Base-by-base conservation (phyloP, 1,140 invertebrate genomes). In the Sarcophaga peregrina region DNA sequence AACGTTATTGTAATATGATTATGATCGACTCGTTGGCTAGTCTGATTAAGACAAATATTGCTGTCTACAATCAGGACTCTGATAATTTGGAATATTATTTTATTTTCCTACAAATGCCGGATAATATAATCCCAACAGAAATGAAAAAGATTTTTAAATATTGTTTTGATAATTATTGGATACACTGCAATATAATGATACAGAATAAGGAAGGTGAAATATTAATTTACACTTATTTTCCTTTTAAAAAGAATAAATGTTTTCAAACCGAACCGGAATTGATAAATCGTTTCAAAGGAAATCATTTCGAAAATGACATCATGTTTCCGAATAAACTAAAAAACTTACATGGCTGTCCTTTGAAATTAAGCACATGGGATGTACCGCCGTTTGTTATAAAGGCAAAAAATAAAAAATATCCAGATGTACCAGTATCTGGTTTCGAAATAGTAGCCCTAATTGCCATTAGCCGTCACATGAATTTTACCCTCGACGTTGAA, bases 121-220 rank as follows among this genome's bases (percentile, higher is more conserved):
- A 87, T 25, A 73, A 83, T 3, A 58, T 75, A 4, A 84, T 87
- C 20, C 68, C 81, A 50, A n/a, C 74, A 9, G 86, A 87, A 54
- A 86, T 87, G 86, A 83, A 81, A 78, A 85, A 82, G 8, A 85
- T 87, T 13, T 86, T 87, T n/a, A 85, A 85, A 10, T 87, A 87
- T 50, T 87, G 87, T 80, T 86, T 86, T 83, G 83, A 83, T 5
- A 84, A 87, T 73, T 85, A 87, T 80, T 80, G 87, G 46, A 80
- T 87, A 62, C 86, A 87, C 76, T 86, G 85, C 83, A 87, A 87
- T 76, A 84, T 87, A 81, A 86, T 86, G 84, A 85, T 86, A 0
- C 86, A 87, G 54, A 86, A 83, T 76, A 68, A 83, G 0, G 50
- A 76, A 0, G 87, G 86, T 0, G 82, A 86, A 45, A 82, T 87